Percentiles rank a stretch among this genome's conserved stretches.
Evolutionary conservation across 2,797 vertebrate genomes (phyloP).

Genomic region (Bovichtus variegatus): DNA sequence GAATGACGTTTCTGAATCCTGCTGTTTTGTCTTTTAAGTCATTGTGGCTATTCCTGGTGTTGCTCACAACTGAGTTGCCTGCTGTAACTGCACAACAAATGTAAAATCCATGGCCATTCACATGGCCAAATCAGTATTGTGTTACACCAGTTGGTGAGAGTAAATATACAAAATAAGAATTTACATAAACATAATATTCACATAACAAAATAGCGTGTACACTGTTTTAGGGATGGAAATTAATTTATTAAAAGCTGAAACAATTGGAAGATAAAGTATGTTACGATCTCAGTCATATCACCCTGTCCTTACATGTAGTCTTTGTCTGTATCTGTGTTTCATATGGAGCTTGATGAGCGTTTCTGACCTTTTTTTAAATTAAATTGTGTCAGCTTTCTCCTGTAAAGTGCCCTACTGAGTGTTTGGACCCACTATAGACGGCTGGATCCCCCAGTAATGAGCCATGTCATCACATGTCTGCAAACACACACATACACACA

Average conservation of each 20-base stretch:
- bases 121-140: background rate
- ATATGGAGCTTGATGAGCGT: slow-evolving; percentile 3
- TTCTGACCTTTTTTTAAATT: slow-evolving; percentile 27
- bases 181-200: background rate
- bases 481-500: background rate
- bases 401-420: slow-evolving; percentile 31
- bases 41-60: background rate
- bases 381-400: slow-evolving; percentile 25
- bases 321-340: background rate
- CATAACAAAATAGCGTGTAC: background rate
- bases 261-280: background rate
- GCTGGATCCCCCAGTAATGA: slow-evolving; percentile 62
- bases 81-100: background rate
- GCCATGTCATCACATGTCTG: slow-evolving; percentile 53
- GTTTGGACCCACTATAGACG: slow-evolving; percentile 50
- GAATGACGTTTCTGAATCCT: background rate
- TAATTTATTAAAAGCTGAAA: background rate
- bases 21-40: background rate
- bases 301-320: background rate
- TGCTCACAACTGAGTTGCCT: background rate
- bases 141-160: slow-evolving; percentile 2
- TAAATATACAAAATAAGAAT: background rate
- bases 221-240: background rate
- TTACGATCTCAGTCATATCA: background rate
- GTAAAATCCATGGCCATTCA: slow-evolving; percentile 11